Conservation (phyloP, 2,888 invertebrate genomes). For the Himalopsyche japonica region DNA sequence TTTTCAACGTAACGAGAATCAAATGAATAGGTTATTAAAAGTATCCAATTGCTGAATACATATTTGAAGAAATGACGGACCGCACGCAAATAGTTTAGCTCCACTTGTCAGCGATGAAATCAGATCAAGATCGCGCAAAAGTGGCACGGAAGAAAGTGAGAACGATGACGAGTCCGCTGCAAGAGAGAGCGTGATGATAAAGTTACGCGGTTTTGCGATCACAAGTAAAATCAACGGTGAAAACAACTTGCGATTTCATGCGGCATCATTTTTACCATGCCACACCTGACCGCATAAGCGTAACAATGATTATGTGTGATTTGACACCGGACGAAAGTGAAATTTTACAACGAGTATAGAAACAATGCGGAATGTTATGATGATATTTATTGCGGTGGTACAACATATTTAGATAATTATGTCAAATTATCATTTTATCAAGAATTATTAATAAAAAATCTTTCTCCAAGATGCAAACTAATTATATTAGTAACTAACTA, state of each 20-base stretch:
- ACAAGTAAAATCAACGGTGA: neutral
- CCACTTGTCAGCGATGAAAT: neutral
- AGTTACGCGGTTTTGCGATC: neutral
- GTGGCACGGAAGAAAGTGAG: neutral
- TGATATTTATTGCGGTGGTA: too few species aligned
- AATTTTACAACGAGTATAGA: neutral
- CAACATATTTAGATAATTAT: too few species aligned
- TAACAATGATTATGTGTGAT: neutral
- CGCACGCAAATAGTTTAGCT: neutral
- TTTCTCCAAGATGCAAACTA: too few species aligned
- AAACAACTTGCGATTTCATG: constrained; percentile 2
- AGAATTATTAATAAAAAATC: too few species aligned
- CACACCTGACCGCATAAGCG: neutral
- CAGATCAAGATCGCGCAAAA: neutral
- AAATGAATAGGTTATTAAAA: too few species aligned
- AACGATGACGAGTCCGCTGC: neutral
- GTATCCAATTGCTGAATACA: too few species aligned
- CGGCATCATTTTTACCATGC: neutral
- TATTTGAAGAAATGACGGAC: neutral
- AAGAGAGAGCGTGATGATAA: neutral
- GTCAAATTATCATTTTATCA: too few species aligned
- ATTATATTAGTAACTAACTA: too few species aligned
- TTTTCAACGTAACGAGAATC: too few species aligned
- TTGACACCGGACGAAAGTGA: neutral
- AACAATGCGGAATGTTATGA: too few species aligned